Conservation (phyloP, 2,797 vertebrate genomes). For the Arctocebus calabarensis region DNA sequence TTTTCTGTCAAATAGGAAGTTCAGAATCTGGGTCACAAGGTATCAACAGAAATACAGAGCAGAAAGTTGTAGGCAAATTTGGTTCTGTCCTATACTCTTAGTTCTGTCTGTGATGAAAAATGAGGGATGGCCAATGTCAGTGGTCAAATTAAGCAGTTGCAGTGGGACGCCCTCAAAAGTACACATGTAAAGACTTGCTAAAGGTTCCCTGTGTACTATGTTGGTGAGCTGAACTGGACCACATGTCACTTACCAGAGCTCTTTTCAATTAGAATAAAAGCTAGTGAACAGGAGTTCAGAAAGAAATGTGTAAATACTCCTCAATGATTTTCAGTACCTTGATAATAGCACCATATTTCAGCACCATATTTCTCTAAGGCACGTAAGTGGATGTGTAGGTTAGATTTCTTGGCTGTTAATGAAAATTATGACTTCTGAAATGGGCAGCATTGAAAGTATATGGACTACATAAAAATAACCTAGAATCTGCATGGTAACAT, state of each 20-base stretch:
- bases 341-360: too few species aligned
- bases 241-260: not conserved
- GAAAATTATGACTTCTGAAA: not conserved
- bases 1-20: not conserved
- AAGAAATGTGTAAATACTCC: not conserved
- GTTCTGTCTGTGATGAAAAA: not conserved
- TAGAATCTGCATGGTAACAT: not conserved
- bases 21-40: not conserved
- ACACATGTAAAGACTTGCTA: not conserved
- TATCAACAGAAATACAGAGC: not conserved
- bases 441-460: not conserved
- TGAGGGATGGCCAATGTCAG: not conserved
- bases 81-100: not conserved
- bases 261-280: not conserved
- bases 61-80: not conserved
- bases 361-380: not conserved
- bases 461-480: not conserved
- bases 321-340: not conserved
- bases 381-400: not conserved
- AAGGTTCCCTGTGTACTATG: not conserved
- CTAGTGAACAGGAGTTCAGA: not conserved
- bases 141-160: not conserved
- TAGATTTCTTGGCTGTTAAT: not conserved
- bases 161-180: not conserved
- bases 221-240: not conserved